Evolutionary conservation across 2,888 invertebrate species (phyloP).

Genomic region (Lasius fuliginosus): DNA sequence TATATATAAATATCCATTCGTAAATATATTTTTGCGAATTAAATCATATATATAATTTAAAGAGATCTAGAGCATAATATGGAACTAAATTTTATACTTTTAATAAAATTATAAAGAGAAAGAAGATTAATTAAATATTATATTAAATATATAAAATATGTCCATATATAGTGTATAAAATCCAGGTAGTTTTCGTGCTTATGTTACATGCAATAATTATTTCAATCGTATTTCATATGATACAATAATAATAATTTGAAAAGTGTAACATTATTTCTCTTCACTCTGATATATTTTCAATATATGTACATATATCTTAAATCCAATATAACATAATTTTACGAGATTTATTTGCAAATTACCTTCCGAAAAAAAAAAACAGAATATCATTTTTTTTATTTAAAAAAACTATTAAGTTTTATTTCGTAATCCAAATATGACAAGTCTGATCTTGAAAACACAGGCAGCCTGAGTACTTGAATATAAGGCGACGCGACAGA

Average conservation of each 20-base stretch:
- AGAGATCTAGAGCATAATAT: not conserved
- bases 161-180: not conserved
- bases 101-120: not conserved
- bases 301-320: not conserved
- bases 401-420: not conserved
- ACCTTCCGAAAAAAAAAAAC: not conserved
- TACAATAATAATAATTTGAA: not conserved
- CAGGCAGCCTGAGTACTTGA: constrained; percentile 49
- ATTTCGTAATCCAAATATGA: not conserved
- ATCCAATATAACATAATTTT: not conserved
- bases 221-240: not conserved
- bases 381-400: not conserved
- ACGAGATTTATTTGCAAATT: not conserved
- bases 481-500: constrained; percentile 47
- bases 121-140: not conserved
- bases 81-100: not conserved
- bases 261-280: not conserved
- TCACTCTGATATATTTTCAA: not conserved
- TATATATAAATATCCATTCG: not conserved
- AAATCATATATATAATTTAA: constrained; percentile 17
- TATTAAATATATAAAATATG: not conserved
- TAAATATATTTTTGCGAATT: not conserved
- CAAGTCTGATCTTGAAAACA: constrained; percentile 12
- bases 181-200: not conserved
- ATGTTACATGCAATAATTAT: not conserved